A percentile compares a stretch with the other conserved stretches of the same genome.
These are phyloP conservation scores for Sylvicapra grimmia DNA, from an alignment of 2,113 vertebrate genomes.

Conservation along the genomic window DNA sequence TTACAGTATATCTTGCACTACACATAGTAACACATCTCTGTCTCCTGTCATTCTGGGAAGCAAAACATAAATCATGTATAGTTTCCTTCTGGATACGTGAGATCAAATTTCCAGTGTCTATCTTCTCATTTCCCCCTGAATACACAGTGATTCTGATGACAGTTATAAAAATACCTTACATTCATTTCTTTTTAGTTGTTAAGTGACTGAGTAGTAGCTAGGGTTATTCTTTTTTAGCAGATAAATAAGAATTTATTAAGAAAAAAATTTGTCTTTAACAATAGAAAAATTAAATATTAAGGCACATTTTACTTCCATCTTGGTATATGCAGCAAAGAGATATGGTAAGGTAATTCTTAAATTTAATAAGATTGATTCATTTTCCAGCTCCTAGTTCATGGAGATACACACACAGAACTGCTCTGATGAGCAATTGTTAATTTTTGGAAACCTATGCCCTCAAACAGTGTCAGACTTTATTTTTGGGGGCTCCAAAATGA, in stretches of 20 bases:
- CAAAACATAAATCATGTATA: not conserved
- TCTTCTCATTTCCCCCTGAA: not conserved
- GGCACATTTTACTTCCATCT: not conserved
- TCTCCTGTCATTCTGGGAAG: not conserved
- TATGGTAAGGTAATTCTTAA: not conserved
- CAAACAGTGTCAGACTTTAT: too few relatives aligned
- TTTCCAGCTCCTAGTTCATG: not conserved
- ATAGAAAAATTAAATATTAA: not conserved
- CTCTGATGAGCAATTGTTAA: not conserved
- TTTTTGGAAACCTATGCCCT: not conserved
- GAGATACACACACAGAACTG: not conserved
- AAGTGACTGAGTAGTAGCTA: not conserved
- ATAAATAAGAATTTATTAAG: not conserved
- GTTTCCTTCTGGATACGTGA: not conserved
- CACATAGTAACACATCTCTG: not conserved
- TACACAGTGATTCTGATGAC: not conserved
- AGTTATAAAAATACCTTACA: not conserved
- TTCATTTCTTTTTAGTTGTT: not conserved
- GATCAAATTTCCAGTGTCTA: not conserved
- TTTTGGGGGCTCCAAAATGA: too few relatives aligned
- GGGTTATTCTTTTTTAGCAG: not conserved
- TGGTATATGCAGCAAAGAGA: not conserved
- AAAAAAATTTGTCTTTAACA: not conserved
- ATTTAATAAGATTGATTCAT: not conserved
- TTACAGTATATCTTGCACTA: not conserved